These are phyloP conservation scores for Bombus turneri DNA, from an alignment of 1,140 invertebrate species.

Conservation along the genomic window DNA sequence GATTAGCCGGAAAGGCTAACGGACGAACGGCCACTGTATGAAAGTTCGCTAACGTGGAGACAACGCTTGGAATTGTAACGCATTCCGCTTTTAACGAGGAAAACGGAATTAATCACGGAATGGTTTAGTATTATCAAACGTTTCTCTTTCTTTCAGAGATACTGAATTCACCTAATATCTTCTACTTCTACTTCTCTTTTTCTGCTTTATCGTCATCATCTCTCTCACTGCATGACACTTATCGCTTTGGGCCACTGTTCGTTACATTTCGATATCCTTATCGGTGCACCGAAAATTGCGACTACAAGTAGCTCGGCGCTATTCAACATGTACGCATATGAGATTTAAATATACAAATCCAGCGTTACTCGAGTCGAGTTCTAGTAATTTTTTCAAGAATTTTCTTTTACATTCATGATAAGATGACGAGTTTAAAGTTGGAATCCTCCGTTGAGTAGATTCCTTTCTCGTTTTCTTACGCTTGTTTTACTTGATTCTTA, in stretches of 20 bases:
- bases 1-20: background rate
- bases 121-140: conserved; percentile 49
- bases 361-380: background rate
- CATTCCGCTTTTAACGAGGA: background rate
- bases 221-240: conserved; percentile 68
- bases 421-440: background rate
- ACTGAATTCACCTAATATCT: conserved; percentile 60
- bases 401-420: background rate
- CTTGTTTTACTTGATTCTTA: background rate
- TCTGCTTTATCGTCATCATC: conserved; percentile 62
- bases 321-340: conserved; percentile 2
- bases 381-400: background rate
- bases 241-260: conserved; percentile 52
- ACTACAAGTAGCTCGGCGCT: conserved; percentile 6
- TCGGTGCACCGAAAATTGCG: conserved; percentile 8
- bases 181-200: conserved; percentile 64
- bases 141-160: conserved; percentile 73
- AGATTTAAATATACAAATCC: background rate
- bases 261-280: conserved; percentile 34
- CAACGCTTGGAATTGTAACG: conserved; percentile 1
- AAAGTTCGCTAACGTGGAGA: conserved; percentile 49
- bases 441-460: background rate
- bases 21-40: background rate
- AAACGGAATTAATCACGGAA: background rate
- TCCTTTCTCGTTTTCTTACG: background rate